Conservation (phyloP, 2,113 vertebrate genomes). For the Tragelaphus strepsiceros region DNA sequence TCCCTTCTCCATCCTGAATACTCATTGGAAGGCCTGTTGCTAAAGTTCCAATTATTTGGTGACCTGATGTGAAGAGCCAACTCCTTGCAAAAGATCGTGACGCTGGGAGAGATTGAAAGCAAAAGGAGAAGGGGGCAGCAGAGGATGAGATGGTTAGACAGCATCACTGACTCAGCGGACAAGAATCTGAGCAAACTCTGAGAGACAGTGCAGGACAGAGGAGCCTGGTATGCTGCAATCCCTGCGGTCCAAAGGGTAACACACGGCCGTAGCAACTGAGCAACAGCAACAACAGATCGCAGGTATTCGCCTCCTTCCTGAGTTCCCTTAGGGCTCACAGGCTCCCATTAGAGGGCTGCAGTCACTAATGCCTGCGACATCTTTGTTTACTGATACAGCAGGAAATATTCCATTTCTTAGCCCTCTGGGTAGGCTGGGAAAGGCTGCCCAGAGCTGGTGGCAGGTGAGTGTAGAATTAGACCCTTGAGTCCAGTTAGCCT, state of each 20-base stretch:
- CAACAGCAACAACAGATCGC: neutral
- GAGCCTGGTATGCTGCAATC: neutral
- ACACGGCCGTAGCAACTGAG: neutral
- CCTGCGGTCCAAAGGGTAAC: neutral
- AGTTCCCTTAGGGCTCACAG: neutral
- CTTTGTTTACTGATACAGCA: neutral
- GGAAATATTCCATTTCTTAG: neutral
- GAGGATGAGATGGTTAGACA: neutral
- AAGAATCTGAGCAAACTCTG: neutral
- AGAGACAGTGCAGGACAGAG: neutral
- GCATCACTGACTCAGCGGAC: neutral
- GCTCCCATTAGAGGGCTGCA: neutral
- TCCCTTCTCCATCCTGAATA: neutral
- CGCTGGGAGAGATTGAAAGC: neutral
- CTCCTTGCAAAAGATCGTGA: neutral
- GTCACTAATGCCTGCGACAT: neutral
- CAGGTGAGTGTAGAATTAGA: neutral
- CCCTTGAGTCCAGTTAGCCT: neutral
- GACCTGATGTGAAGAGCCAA: neutral
- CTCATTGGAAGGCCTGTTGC: neutral
- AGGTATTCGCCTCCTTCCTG: neutral
- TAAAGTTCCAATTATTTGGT: neutral
- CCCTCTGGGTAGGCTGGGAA: neutral
- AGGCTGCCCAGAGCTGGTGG: neutral
- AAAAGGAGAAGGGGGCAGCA: neutral